phyloP scores from a whole-genome alignment of 2,888 invertebrate genomes.

The Gnatocerus cornutus region DNA sequence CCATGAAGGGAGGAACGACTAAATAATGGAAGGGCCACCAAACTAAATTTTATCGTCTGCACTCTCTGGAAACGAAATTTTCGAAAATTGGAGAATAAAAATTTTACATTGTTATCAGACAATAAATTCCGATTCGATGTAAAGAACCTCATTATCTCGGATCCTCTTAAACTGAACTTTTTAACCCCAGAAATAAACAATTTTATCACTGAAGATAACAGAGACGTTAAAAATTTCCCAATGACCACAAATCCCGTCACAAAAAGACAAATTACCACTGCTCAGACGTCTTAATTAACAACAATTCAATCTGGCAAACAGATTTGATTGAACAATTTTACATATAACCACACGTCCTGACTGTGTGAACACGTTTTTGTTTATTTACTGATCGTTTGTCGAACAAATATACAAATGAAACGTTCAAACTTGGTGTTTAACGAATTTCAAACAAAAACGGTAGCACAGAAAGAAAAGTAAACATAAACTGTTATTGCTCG shows the following conservation, averaged over 20 bases:
- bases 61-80: no score
- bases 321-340: not conserved
- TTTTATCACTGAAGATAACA: not conserved
- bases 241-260: not conserved
- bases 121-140: constrained; percentile 1
- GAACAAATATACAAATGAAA: constrained; percentile 40
- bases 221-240: not conserved
- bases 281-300: not conserved
- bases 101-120: no score
- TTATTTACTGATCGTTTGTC: constrained; percentile 41
- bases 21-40: no score
- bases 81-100: no score
- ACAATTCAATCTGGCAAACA: not conserved
- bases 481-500: constrained; percentile 16
- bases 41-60: no score
- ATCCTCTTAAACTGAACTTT: constrained; percentile 4
- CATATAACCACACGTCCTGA: not conserved
- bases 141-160: constrained; percentile 2
- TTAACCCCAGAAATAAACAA: constrained; percentile 16
- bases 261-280: not conserved
- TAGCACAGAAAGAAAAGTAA: constrained; percentile 28
- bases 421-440: constrained; percentile 37
- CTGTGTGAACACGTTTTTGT: constrained; percentile 28
- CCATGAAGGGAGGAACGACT: no score
- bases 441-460: constrained; percentile 40